These are phyloP conservation scores for Neodiprion pinetum DNA, from an alignment of 1,140 invertebrate genomes.

Conservation along the genomic window DNA sequence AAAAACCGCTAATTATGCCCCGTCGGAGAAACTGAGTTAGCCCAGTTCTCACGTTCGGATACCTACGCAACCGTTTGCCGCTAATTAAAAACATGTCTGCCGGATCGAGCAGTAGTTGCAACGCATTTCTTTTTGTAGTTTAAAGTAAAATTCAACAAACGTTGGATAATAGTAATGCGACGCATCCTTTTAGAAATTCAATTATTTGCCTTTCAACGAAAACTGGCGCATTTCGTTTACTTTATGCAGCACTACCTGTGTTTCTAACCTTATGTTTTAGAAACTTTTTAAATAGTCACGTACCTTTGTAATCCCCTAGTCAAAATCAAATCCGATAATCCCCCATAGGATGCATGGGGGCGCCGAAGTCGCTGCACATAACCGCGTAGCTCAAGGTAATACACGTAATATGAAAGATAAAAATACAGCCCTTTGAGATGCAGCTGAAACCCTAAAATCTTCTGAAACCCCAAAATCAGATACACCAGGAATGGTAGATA, in stretches of 20 bases:
- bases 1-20: background rate
- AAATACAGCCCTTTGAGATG: background rate
- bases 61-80: background rate
- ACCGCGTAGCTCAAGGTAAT: no score
- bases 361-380: background rate
- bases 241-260: no score
- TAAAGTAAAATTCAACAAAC: no score
- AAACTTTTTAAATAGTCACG: constrained; percentile 1
- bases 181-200: no score
- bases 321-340: constrained; percentile 12
- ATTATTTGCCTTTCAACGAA: no score
- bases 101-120: background rate
- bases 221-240: no score
- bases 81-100: background rate
- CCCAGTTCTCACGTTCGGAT: background rate
- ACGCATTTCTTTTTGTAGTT: background rate
- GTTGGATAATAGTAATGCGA: no score
- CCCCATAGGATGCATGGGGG: background rate
- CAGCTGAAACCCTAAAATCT: background rate
- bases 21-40: background rate
- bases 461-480: background rate
- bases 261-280: no score
- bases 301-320: background rate
- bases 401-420: constrained; percentile 7
- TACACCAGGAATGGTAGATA: no score